Conservation (phyloP, 23 tunicate genomes). For the Halocynthia roretzi region DNA sequence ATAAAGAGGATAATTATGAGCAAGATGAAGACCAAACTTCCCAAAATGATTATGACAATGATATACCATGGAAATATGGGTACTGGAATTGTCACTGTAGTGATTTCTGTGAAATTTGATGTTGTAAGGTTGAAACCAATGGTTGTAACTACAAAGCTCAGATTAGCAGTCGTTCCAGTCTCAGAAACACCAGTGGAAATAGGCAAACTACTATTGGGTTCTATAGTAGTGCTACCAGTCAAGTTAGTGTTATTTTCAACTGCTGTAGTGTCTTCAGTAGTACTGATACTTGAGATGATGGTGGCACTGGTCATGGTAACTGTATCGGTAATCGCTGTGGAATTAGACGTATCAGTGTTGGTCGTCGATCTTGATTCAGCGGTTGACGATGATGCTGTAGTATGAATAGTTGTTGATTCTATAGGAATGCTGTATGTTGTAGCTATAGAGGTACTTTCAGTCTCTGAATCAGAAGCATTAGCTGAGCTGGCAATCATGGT, state of each 20-base stretch:
- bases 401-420: neutral
- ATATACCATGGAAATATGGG: constrained; percentile 1
- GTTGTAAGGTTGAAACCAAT: neutral
- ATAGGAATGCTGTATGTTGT: neutral
- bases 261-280: neutral
- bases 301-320: neutral
- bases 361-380: neutral
- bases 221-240: neutral
- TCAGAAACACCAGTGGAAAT: neutral
- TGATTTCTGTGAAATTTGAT: neutral
- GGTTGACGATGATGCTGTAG: neutral
- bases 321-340: neutral
- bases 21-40: neutral
- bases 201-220: neutral
- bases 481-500: neutral
- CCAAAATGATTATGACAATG: constrained; percentile 6
- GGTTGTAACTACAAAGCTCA: neutral
- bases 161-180: neutral
- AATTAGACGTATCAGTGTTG: neutral
- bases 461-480: neutral
- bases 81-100: neutral
- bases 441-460: neutral
- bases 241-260: neutral
- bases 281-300: neutral
- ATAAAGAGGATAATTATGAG: neutral